Evolutionary conservation across 35 echinoderm and acorn worm genomes (phyloP).

Genomic region (Patiria miniata): DNA sequence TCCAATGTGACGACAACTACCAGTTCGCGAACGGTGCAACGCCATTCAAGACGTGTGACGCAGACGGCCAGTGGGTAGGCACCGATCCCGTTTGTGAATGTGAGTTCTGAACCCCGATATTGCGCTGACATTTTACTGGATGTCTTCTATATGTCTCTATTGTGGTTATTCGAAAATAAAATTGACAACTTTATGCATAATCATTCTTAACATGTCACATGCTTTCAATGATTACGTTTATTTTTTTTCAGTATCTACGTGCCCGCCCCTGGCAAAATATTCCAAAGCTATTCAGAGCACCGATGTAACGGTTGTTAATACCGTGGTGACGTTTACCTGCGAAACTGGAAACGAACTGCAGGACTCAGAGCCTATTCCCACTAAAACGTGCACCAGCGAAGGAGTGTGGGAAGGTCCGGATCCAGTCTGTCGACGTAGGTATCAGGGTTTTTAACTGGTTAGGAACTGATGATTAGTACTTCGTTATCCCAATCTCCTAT

Average conservation of each 20-base stretch:
- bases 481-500: too few species aligned
- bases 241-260: not conserved
- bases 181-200: too few species aligned
- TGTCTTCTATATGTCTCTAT: too few species aligned
- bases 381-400: not conserved
- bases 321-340: not conserved
- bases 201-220: not conserved
- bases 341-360: not conserved
- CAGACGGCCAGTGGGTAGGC: not conserved
- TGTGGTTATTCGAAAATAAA: too few species aligned
- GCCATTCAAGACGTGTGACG: not conserved
- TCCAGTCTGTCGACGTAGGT: slow-evolving; percentile 4
- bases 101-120: not conserved
- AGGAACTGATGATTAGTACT: not conserved
- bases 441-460: not conserved
- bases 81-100: not conserved
- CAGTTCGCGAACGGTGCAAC: not conserved
- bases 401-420: not conserved
- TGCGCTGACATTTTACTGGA: too few species aligned
- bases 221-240: too few species aligned
- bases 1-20: not conserved
- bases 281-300: not conserved
- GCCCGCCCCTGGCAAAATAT: not conserved
- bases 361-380: not conserved
- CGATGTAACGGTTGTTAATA: not conserved